These are phyloP conservation scores for Dinocampus coccinellae DNA, from an alignment of 2,888 invertebrate species.

Conservation along the genomic window DNA sequence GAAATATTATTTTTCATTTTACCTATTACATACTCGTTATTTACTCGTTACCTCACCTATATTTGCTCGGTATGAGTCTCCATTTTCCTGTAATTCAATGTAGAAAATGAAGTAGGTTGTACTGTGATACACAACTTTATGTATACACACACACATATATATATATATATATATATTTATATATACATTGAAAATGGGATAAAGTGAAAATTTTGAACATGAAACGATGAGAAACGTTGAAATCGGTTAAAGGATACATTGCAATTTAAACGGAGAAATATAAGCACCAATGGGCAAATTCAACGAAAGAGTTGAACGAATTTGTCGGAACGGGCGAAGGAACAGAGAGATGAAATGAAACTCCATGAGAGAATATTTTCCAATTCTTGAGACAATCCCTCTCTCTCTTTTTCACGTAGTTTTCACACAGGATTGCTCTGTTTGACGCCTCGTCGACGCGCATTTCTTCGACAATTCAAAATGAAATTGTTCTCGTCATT, in stretches of 20 bases:
- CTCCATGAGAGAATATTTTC: constrained; percentile 40
- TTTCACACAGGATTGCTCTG: constrained; percentile 21
- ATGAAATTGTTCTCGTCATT: constrained; percentile 39
- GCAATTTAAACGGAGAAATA: constrained; percentile 46
- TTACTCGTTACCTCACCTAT: constrained; percentile 1
- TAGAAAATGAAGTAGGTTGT: background rate
- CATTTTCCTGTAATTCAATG: constrained; percentile 48
- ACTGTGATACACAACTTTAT: background rate
- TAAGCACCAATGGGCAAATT: constrained; percentile 36
- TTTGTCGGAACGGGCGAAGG: constrained; percentile 39
- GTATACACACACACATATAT: background rate
- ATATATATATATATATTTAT: background rate
- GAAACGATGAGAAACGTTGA: constrained; percentile 32
- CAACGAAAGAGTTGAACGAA: constrained; percentile 40
- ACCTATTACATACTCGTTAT: constrained; percentile 11
- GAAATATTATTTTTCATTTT: constrained; percentile 40
- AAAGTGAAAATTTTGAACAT: constrained; percentile 17
- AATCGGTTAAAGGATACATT: constrained; percentile 44
- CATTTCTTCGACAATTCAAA: constrained; percentile 32
- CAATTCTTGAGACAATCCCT: constrained; percentile 34
- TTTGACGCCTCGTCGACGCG: constrained; percentile 10
- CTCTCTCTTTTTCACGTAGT: constrained; percentile 27
- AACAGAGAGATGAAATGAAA: no score
- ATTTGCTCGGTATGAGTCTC: constrained; percentile 40
- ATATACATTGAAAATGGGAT: background rate